Percentiles rank a stretch among this genome's conserved stretches.
Conservation (phyloP, 1,140 invertebrate species). For the Scaptomyza graminum region DNA sequence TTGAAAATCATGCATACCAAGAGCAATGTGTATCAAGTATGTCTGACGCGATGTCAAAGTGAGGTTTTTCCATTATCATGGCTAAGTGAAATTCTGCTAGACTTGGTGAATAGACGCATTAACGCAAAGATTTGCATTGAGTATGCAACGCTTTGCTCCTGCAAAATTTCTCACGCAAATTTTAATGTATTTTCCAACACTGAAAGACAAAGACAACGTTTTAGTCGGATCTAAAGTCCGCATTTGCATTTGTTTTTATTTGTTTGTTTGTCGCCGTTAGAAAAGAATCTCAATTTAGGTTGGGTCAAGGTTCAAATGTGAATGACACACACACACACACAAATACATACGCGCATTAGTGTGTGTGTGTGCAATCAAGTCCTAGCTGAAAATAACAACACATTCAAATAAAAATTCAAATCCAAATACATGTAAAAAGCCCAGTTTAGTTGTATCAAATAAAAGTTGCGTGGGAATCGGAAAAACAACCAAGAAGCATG, state of each 20-base stretch:
- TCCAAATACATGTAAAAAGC: constrained; percentile 74
- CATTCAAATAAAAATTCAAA: constrained; percentile 47
- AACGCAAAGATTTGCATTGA: constrained; percentile 1
- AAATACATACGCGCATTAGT: background rate
- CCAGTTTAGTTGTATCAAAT: constrained; percentile 80
- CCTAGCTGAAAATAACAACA: constrained; percentile 44
- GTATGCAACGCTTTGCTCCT: background rate
- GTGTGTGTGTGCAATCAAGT: constrained; percentile 24
- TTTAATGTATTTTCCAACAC: constrained; percentile 23
- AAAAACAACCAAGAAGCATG: constrained; percentile 19
- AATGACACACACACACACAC: constrained; percentile 11
- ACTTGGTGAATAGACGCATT: no score
- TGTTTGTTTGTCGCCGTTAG: constrained; percentile 18
- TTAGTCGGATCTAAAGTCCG: constrained; percentile 6
- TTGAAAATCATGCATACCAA: no score
- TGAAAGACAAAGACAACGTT: constrained; percentile 3
- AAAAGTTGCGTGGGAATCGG: constrained; percentile 58
- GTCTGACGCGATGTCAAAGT: background rate
- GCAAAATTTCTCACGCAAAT: background rate
- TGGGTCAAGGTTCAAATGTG: constrained; percentile 41
- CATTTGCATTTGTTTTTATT: constrained; percentile 12
- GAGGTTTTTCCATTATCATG: no score
- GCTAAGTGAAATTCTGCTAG: background rate
- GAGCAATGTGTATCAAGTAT: no score
- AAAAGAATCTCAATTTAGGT: constrained; percentile 36